Conservation (phyloP, 2,888 invertebrate genomes). For the Diploptera punctata region DNA sequence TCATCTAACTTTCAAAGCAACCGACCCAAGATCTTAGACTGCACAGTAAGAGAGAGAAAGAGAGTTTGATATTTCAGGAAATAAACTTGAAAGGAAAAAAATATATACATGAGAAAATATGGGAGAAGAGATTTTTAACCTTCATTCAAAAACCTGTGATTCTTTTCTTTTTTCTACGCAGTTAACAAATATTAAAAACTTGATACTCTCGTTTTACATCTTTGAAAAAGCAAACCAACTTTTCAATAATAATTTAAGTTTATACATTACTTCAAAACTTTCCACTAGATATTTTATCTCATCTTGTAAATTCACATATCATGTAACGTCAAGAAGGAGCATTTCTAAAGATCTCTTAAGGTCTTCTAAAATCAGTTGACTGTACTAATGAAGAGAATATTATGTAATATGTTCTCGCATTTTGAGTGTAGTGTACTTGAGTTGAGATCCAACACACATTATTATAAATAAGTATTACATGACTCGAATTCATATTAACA, state of each 20-base stretch:
- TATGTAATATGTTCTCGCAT: too few relatives aligned
- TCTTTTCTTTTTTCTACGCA: not conserved
- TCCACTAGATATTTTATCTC: not conserved
- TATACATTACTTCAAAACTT: conserved; percentile 12
- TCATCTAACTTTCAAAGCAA: conserved; percentile 35
- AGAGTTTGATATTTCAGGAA: not conserved
- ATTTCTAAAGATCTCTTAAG: too few relatives aligned
- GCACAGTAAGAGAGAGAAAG: not conserved
- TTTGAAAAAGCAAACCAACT: not conserved
- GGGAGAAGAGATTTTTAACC: not conserved
- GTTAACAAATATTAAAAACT: not conserved
- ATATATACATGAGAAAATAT: not conserved
- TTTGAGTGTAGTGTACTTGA: not conserved
- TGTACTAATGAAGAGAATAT: too few relatives aligned
- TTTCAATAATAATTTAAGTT: conserved; percentile 13
- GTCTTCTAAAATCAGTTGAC: too few relatives aligned
- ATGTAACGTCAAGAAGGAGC: too few relatives aligned
- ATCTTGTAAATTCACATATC: not conserved
- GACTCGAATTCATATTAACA: not conserved
- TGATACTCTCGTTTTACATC: not conserved
- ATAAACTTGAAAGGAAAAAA: conserved; percentile 1
- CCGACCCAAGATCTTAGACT: not conserved
- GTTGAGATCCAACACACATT: not conserved
- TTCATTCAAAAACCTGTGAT: too few relatives aligned
- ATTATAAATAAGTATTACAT: not conserved